Percentiles rank a stretch among this genome's conserved stretches.
phyloP scores from a whole-genome alignment of 2,113 vertebrate genomes.

The Psittacus erithacus region DNA sequence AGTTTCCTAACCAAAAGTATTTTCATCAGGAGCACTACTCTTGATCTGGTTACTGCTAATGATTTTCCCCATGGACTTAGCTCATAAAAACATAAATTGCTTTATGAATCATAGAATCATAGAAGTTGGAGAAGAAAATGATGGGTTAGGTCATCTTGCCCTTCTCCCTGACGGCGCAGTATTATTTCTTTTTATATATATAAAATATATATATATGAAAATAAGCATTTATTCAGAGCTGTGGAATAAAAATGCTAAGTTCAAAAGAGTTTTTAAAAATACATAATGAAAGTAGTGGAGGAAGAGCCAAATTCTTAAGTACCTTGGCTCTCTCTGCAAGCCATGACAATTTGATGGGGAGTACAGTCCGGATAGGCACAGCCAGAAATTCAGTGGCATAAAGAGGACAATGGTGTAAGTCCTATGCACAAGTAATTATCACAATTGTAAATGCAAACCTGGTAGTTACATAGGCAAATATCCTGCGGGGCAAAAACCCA shows the following conservation, averaged over 20 bases:
- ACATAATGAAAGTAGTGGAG: not conserved
- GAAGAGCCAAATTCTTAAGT: not conserved
- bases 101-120: conserved; percentile 59
- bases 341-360: not conserved
- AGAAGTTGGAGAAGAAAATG: conserved; percentile 57
- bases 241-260: not conserved
- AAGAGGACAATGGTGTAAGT: not conserved
- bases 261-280: conserved; percentile 10
- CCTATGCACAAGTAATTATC: not conserved
- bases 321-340: not conserved
- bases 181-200: not conserved
- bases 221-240: conserved; percentile 21
- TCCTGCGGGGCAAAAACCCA: not conserved
- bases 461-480: not conserved
- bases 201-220: not conserved
- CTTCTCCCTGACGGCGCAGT: conserved; percentile 24
- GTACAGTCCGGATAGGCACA: not conserved
- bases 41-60: conserved; percentile 58
- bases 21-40: conserved; percentile 48
- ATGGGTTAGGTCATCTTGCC: conserved; percentile 60
- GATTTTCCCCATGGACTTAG: conserved; percentile 47
- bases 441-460: not conserved
- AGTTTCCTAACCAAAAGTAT: conserved; percentile 61
- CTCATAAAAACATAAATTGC: conserved; percentile 50
- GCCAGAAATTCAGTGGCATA: not conserved